These are phyloP conservation scores for Turdus rufiventris DNA, from an alignment of 2,113 vertebrate species.

Conservation along the genomic window DNA sequence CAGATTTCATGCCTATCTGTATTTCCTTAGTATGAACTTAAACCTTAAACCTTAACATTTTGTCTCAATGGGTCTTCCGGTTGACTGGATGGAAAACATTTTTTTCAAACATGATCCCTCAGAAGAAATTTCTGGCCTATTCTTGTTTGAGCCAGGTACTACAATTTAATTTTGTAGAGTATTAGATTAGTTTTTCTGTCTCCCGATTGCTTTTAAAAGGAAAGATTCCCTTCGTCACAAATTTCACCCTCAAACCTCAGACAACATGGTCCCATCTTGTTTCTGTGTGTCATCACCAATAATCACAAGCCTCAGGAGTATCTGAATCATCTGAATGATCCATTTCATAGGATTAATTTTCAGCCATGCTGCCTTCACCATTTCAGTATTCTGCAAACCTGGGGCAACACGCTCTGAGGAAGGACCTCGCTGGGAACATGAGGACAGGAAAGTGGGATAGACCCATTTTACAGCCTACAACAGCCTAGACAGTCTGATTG, in stretches of 20 bases:
- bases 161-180: background rate
- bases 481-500: background rate
- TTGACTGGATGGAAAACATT: background rate
- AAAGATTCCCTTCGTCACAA: background rate
- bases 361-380: background rate
- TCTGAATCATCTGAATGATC: background rate
- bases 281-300: background rate
- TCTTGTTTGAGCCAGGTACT: background rate
- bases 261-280: background rate
- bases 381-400: background rate
- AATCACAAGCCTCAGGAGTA: background rate
- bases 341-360: background rate
- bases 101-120: background rate
- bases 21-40: background rate
- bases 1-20: accelerated
- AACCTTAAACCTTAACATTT: background rate
- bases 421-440: background rate
- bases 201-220: background rate
- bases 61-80: background rate
- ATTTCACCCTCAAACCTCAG: background rate
- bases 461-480: background rate
- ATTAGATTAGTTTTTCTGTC: background rate
- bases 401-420: background rate
- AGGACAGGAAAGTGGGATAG: background rate
- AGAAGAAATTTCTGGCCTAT: background rate